Percentiles rank a stretch among this genome's conserved stretches.
Evolutionary conservation across 2,113 vertebrate genomes (phyloP).

Genomic region (Laticauda colubrina): DNA sequence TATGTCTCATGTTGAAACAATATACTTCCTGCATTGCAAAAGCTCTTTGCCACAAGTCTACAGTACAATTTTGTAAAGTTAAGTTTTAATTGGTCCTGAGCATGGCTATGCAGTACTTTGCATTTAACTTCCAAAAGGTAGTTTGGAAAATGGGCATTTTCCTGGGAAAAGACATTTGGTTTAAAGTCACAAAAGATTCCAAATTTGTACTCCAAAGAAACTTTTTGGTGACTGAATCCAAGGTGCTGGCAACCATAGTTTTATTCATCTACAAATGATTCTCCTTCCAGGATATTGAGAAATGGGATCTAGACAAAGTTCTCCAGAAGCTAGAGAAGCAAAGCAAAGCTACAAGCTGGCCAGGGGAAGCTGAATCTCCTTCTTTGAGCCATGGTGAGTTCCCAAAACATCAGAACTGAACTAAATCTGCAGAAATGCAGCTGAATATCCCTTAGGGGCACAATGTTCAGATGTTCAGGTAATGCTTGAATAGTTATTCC

Average conservation of each 20-base stretch:
- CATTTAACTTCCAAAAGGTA: background rate
- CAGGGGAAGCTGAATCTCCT: conserved; percentile 22
- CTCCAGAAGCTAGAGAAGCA: conserved; percentile 56
- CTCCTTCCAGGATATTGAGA: conserved; percentile 71
- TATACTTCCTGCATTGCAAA: background rate
- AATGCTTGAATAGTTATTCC: background rate
- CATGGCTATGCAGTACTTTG: background rate
- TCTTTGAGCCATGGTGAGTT: conserved; percentile 34
- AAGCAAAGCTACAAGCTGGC: background rate
- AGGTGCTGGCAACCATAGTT: background rate
- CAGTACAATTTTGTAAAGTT: background rate
- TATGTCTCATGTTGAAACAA: background rate
- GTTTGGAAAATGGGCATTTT: background rate
- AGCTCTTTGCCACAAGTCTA: background rate
- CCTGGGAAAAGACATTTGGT: background rate
- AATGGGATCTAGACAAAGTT: conserved; percentile 66
- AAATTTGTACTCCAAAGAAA: background rate
- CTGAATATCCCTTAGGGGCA: too few species aligned
- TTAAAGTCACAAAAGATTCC: background rate
- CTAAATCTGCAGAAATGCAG: conserved; percentile 7
- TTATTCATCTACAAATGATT: background rate
- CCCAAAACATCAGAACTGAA: conserved; percentile 13
- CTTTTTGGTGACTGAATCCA: background rate
- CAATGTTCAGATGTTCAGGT: background rate
- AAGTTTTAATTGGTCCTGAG: background rate